A percentile compares a stretch with the other conserved stretches of the same genome.
phyloP scores from a whole-genome alignment of 2,888 invertebrate genomes.

The Pyrgus malvae region DNA sequence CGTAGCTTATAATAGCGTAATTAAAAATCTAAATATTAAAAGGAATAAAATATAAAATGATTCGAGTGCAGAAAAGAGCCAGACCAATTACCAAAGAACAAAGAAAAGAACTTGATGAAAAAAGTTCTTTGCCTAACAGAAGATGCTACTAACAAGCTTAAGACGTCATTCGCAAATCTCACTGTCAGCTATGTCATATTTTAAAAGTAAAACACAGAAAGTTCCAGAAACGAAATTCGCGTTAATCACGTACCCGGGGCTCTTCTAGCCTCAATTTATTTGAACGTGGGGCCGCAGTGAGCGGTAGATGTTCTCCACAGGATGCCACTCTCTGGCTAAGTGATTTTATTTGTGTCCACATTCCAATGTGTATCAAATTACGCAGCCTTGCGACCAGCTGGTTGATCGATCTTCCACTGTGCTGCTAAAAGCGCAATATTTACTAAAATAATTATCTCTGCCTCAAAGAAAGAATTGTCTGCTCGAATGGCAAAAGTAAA shows the following conservation, averaged over 20 bases:
- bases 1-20: not conserved
- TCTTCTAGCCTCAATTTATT: constrained; percentile 40
- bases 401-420: constrained; percentile 69
- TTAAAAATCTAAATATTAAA: not conserved
- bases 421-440: constrained; percentile 61
- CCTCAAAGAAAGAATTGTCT: constrained; percentile 28
- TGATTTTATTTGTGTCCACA: constrained; percentile 82
- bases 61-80: constrained; percentile 10
- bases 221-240: constrained; percentile 34
- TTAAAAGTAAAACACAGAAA: constrained; percentile 32
- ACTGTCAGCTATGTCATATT: constrained; percentile 36
- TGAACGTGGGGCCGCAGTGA: constrained; percentile 41
- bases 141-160: constrained; percentile 42
- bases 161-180: constrained; percentile 40
- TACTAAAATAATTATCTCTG: constrained; percentile 42
- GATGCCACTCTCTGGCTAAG: constrained; percentile 76
- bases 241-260: constrained; percentile 35
- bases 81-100: constrained; percentile 29
- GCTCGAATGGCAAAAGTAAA: not conserved
- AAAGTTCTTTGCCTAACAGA: constrained; percentile 32
- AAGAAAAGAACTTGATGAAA: constrained; percentile 16
- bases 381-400: constrained; percentile 68
- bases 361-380: constrained; percentile 80
- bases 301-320: constrained; percentile 69
- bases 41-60: constrained; percentile 5